phyloP scores from a whole-genome alignment of 1,140 invertebrate species.

The Scaptomyza pallida region DNA sequence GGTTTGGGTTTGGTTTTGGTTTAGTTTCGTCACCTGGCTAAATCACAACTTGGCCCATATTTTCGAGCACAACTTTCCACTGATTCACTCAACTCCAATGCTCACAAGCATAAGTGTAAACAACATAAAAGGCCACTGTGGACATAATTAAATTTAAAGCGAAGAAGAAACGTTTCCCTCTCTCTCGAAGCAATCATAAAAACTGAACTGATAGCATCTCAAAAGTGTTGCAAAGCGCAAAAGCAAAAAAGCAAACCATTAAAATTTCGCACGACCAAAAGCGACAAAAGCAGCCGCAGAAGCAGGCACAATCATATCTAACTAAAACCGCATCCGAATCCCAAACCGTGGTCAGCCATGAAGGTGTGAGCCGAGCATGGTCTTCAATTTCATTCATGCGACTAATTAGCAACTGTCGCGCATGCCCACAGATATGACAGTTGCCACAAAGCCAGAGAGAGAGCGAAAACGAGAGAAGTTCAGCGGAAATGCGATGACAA shows the following conservation, averaged over 20 bases:
- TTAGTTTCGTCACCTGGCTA: constrained; percentile 4
- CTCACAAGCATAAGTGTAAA: not conserved
- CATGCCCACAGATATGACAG: constrained; percentile 66
- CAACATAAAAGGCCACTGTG: constrained; percentile 15
- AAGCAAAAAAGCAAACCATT: constrained; percentile 67
- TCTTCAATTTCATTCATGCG: constrained; percentile 82
- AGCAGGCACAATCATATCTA: constrained; percentile 24
- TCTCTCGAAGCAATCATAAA: constrained; percentile 62
- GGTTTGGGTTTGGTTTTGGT: not conserved
- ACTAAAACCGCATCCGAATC: constrained; percentile 26
- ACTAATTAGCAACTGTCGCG: constrained; percentile 79
- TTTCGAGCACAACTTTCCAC: constrained; percentile 49
- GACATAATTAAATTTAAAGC: constrained; percentile 68
- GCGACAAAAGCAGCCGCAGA: constrained; percentile 54
- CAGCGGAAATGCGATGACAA: constrained; percentile 81
- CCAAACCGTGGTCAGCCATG: constrained; percentile 10
- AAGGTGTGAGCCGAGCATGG: constrained; percentile 70
- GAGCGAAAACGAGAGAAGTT: constrained; percentile 6
- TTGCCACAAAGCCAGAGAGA: constrained; percentile 7
- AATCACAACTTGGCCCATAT: constrained; percentile 37
- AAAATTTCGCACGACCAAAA: constrained; percentile 79
- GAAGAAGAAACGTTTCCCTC: constrained; percentile 42
- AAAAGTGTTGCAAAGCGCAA: constrained; percentile 36
- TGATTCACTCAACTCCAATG: constrained; percentile 23
- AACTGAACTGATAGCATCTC: constrained; percentile 59